Evolutionary conservation across 2,888 invertebrate species (phyloP).

Genomic region (Carabus problematicus): DNA sequence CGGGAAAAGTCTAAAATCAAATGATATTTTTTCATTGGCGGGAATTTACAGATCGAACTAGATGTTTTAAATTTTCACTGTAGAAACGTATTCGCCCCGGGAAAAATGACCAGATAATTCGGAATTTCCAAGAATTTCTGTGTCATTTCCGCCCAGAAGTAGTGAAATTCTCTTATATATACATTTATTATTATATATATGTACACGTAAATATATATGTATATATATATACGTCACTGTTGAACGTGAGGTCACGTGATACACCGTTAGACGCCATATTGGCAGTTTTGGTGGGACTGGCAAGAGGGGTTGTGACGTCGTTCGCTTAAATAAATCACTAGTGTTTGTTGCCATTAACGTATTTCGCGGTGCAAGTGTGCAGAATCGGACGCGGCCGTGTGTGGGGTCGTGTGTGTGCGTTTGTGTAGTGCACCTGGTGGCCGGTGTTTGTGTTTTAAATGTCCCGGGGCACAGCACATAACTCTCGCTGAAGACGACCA

Average conservation of each 20-base stretch:
- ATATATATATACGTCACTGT: conserved; percentile 60
- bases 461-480: conserved; percentile 57
- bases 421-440: background rate
- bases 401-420: background rate
- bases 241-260: conserved; percentile 63
- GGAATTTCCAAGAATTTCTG: too few species aligned
- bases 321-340: conserved; percentile 41
- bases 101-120: too few species aligned
- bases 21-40: too few species aligned
- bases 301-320: conserved; percentile 62
- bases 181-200: background rate
- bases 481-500: too few species aligned
- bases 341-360: background rate
- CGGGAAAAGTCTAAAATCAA: too few species aligned
- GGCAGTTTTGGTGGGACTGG: conserved; percentile 61
- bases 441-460: conserved; percentile 54
- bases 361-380: background rate
- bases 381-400: too few species aligned
- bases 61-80: too few species aligned
- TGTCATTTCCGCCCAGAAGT: too few species aligned
- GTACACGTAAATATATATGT: conserved; percentile 28
- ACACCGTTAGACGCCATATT: conserved; percentile 67
- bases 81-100: too few species aligned
- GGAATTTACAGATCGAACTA: too few species aligned
- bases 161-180: too few species aligned